phyloP scores from a whole-genome alignment of 2,797 vertebrate species.

The Gila robusta region DNA sequence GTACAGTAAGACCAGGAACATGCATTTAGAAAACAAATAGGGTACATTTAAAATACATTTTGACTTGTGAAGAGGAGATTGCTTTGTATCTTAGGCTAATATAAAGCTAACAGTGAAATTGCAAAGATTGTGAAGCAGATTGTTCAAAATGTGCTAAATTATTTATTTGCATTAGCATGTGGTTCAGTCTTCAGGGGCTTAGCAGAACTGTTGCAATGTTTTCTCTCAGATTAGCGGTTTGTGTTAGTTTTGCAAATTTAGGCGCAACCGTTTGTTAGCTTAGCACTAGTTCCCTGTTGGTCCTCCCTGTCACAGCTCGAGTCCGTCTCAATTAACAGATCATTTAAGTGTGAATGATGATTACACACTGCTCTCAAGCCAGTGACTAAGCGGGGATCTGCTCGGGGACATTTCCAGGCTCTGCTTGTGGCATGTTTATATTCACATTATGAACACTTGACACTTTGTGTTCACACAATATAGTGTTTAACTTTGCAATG shows the following conservation, averaged over 20 bases:
- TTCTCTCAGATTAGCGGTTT: slow-evolving; percentile 3
- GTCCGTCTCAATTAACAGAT: slow-evolving; percentile 39
- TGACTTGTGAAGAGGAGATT: too few species aligned
- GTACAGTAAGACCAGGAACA: neutral
- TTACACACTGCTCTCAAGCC: slow-evolving; percentile 28
- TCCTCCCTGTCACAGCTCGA: neutral
- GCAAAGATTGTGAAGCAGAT: neutral
- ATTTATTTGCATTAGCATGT: slow-evolving; percentile 22
- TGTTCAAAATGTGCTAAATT: slow-evolving; percentile 1
- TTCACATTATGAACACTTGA: neutral
- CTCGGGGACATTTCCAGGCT: neutral
- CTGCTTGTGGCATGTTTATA: neutral
- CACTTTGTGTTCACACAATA: neutral
- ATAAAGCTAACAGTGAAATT: neutral
- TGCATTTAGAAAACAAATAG: neutral
- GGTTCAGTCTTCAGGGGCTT: slow-evolving; percentile 10
- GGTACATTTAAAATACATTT: too few species aligned
- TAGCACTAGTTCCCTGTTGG: slow-evolving; percentile 4
- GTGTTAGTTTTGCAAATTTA: neutral
- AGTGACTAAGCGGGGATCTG: neutral
- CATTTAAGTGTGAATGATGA: slow-evolving; percentile 21
- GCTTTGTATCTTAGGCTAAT: neutral
- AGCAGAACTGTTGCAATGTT: neutral
- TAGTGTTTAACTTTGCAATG: neutral
- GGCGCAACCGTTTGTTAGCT: slow-evolving; percentile 2